Base-by-base conservation (phyloP, 2,797 vertebrate genomes). In the Acanthopagrus latus region DNA sequence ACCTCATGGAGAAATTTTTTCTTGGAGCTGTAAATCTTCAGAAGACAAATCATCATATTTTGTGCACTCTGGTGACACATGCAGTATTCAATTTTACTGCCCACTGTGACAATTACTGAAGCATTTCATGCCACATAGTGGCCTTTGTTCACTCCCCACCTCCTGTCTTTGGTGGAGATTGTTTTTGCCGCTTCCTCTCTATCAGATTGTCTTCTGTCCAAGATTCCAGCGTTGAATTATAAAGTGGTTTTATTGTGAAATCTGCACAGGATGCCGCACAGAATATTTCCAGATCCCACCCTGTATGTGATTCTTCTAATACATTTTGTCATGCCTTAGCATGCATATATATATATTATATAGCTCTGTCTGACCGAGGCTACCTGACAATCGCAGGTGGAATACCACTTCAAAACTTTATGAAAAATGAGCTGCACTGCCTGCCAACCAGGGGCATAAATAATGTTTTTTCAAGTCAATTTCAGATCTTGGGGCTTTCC, bases 1-100 rank as follows among this genome's bases (percentile, higher is more conserved):
- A 29, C 90, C 86, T 78, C 38, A 10, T 68, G 82, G 88, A 80
- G 91, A 95, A 92, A 95, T 95, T 94, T 93, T 82, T 87, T 55
- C 66, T 66, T 16, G 1, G 48, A 82, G 86, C 86, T 83, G 78
- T 82, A 84, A 90, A 86, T 86, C 79, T 63, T 58, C 5, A n/a
- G 33, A 47, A 52, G 48, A 75, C 56, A 79, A 82, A 88, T 76
- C 64, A 21, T 72, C 3, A 4, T 66, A 77, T 78, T 70, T 57
- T 54, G 3, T 38, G 51, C 46, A 5, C 58, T n/a, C 50, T 23
- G 44, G 67, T 7, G 20, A 20, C 23, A 54, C 47, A 11, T 20
- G 23, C 64, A 67, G 48, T 44, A 52, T 63, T 68, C 71, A n/a
- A 38, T 71, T 50, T 7, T 71, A 38, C 72, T 68, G 69, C 88